Evolutionary conservation across 2,888 invertebrate genomes (phyloP).

Genomic region (Dicyrtoma fusca): DNA sequence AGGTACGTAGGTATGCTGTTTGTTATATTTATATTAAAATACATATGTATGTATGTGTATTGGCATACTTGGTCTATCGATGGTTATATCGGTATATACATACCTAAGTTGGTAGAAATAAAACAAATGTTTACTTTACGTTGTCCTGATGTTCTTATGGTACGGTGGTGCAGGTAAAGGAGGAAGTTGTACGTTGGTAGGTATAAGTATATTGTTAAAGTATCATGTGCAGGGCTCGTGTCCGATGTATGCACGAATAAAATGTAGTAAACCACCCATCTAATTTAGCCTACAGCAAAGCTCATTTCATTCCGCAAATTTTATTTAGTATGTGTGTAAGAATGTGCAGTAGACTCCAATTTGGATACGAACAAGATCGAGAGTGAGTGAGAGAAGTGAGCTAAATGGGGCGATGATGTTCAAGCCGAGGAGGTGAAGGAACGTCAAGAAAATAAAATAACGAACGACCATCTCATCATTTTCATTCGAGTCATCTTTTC

Average conservation of each 20-base stretch:
- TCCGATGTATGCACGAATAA: neutral
- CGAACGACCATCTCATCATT: slow-evolving; percentile 3
- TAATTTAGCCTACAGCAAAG: slow-evolving; percentile 17
- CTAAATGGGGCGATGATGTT: neutral
- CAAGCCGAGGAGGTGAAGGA: neutral
- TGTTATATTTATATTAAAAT: neutral
- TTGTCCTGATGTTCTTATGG: no score
- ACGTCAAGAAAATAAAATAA: slow-evolving; percentile 1
- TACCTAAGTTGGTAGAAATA: neutral
- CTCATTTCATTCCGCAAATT: slow-evolving; percentile 17
- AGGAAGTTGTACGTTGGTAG: no score
- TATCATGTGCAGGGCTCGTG: no score
- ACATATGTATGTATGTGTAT: neutral
- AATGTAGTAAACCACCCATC: slow-evolving; percentile 17
- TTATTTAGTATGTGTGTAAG: slow-evolving; percentile 14
- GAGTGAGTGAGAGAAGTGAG: no score
- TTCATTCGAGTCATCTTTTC: slow-evolving; percentile 3
- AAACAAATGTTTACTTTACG: no score
- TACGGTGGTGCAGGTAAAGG: neutral
- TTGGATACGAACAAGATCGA: neutral
- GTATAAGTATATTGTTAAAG: no score
- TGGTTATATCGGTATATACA: neutral
- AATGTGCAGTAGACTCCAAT: slow-evolving; percentile 12
- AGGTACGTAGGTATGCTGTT: neutral
- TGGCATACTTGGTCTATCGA: neutral